Conservation (phyloP, 2,113 vertebrate species). For the Phainopepla nitens region DNA sequence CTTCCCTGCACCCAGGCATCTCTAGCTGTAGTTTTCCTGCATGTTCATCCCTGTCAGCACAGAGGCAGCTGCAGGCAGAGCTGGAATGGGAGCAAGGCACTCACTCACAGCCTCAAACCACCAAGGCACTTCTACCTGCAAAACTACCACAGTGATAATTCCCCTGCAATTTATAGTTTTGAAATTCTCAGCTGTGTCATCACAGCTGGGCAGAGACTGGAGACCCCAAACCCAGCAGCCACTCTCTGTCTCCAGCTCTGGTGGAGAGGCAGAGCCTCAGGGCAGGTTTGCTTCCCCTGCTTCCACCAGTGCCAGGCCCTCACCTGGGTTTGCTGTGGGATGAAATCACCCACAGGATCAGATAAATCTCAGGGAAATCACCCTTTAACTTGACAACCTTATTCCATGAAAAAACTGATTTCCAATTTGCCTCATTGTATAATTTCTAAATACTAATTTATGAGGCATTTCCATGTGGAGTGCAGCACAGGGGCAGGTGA, state of each 20-base stretch:
- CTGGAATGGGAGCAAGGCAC: not conserved
- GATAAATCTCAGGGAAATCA: not conserved
- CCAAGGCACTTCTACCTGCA: not conserved
- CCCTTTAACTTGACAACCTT: not conserved
- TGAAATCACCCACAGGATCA: not conserved
- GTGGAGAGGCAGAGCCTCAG: not conserved
- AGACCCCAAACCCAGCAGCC: not conserved
- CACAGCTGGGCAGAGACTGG: not conserved
- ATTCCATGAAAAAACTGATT: not conserved
- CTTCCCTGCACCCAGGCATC: not conserved
- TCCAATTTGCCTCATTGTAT: not conserved
- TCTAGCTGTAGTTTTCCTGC: not conserved
- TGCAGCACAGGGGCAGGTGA: not conserved
- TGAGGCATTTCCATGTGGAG: not conserved
- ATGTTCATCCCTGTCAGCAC: not conserved
- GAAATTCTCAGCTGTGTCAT: not conserved
- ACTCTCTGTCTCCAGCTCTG: not conserved
- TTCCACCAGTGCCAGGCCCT: not conserved
- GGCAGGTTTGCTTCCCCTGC: not conserved
- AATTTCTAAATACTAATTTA: not conserved
- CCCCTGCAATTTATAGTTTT: not conserved
- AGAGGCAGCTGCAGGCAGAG: not conserved
- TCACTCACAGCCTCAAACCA: not conserved
- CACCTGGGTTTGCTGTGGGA: not conserved
- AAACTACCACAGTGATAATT: not conserved